A percentile compares a stretch with the other conserved stretches of the same genome.
Evolutionary conservation across 2,888 invertebrate genomes (phyloP).

Genomic region (Dysmachus trigonus): DNA sequence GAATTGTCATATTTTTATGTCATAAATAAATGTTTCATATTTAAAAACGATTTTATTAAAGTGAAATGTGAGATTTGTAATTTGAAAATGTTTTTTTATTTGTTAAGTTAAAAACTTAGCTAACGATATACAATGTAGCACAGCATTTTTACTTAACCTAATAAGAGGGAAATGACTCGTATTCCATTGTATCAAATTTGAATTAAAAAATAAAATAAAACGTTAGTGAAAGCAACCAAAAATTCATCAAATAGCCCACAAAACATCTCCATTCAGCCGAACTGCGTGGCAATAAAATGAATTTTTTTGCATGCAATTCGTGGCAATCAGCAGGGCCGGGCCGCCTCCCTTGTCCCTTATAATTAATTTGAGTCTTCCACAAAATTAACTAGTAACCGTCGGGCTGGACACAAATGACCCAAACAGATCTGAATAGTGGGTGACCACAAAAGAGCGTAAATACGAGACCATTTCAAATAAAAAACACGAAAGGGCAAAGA

Average conservation of each 20-base stretch:
- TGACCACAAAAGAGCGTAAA: constrained; percentile 42
- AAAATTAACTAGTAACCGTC: constrained; percentile 37
- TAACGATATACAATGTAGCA: too few species aligned
- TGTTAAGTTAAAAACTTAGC: too few species aligned
- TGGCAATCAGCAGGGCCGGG: constrained; percentile 26
- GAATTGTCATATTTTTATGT: too few species aligned
- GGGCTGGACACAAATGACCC: constrained; percentile 9
- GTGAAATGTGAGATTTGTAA: too few species aligned
- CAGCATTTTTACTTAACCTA: too few species aligned
- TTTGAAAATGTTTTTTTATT: too few species aligned
- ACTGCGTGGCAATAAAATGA: constrained; percentile 15
- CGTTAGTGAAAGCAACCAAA: neutral
- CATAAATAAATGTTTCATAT: too few species aligned
- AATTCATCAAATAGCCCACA: neutral
- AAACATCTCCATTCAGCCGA: neutral
- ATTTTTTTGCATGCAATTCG: neutral
- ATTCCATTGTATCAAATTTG: neutral
- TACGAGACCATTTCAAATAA: neutral
- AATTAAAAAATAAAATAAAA: neutral
- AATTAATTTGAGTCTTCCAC: constrained; percentile 33
- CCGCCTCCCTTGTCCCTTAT: neutral
- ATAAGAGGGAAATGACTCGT: neutral
- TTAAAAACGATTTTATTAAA: too few species aligned
- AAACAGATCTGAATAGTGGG: constrained; percentile 32
- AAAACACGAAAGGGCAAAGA: neutral